Base-by-base conservation (phyloP, 2,888 invertebrate species). In the Apomyelois bistriatella region DNA sequence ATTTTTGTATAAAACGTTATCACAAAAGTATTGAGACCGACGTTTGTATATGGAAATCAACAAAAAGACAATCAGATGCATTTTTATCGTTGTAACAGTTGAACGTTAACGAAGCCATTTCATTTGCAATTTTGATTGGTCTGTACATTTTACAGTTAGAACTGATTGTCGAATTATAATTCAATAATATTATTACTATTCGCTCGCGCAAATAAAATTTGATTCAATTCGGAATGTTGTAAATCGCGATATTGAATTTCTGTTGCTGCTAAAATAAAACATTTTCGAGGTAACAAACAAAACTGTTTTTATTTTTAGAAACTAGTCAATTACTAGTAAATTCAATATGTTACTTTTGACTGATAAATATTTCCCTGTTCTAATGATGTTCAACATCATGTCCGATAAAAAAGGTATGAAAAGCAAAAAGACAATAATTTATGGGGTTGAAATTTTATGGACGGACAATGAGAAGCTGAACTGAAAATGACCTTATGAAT, bases 81-180 rank as follows among this genome's bases (percentile, higher is more conserved):
- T 55, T 55, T 57, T 60, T 60, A 57, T 56, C 42, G 56, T 47
- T 55, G 58, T 53, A 55, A 52, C 53, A 43, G 38, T 42, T 77
- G 64, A 74, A 68, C 72, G 79, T 80, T 86, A 86, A 86, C 86
- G 84, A 87, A 79, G 79, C 81, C 69, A 71, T 73, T 74, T 73
- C 70, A 86, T 88, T 87, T 84, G 82, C 85, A 87, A 85, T 84
- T 85, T 85, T 85, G 85, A 88, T 88, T 88, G 85, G 76, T 72
- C 32, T 32, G 72, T 66, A 67, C 74, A 72, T 74, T 69, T 69
- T 40, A 8, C 68, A 64, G 70, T 74, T 79, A 75, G 72, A 66
- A 64, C 63, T 70, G 68, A 76, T 78, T 75, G 73, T 70, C 63
- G 70, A 76, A 78, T 76, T 74, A 73, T 80, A 76, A 82, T 76